Base-by-base conservation (phyloP, 1,140 invertebrate genomes). In the Euwallacea fornicatus region DNA sequence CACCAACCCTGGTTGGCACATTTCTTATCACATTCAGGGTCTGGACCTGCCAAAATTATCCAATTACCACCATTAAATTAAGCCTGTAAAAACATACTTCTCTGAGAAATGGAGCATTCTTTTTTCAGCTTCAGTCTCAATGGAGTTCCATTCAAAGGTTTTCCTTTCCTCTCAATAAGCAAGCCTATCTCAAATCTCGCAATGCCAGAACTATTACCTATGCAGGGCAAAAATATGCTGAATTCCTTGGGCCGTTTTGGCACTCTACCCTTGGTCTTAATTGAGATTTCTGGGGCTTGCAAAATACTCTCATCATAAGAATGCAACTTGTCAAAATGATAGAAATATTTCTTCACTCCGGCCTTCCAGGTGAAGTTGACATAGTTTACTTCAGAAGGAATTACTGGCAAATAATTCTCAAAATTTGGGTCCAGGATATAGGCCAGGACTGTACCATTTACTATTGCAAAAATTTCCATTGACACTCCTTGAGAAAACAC, bases 361-460 rank as follows among this genome's bases (percentile, higher is more conserved):
- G 93, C 90, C 79, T 91, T 92, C 94, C 94, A 96, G 7, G 94
- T 96, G 77, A 97, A 96, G 82, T 96, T 96, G 3, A 97, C 93
- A 77, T 90, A 90, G 55, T 89, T 89, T 43, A 96, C 92, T 85
- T 96, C 94, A 11, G 93, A 91, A 0, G 95, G 95, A 77, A 97
- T 96, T 21, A 94, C 88, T 58, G 93, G 93, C 62, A 96, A 82
- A 80, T 94, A 91, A 76, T 89, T 91, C 76, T 95, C 93, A 76
- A 96, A 93, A 79, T 94, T 93, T 6, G 93, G 93, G 81, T 96
- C 94, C 62, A 94, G 81, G 61, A 96, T 88, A 81, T 95, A 94
- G 7, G 91, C 89, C 10, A 91, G 83, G 54, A 97, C 93, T 77
- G 87, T 87, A 42, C 94, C 93, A 81, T 96, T 93, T 54, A 88